Evolutionary conservation across 2,113 vertebrate species (phyloP).

Genomic region (Hirundichthys speculiger): DNA sequence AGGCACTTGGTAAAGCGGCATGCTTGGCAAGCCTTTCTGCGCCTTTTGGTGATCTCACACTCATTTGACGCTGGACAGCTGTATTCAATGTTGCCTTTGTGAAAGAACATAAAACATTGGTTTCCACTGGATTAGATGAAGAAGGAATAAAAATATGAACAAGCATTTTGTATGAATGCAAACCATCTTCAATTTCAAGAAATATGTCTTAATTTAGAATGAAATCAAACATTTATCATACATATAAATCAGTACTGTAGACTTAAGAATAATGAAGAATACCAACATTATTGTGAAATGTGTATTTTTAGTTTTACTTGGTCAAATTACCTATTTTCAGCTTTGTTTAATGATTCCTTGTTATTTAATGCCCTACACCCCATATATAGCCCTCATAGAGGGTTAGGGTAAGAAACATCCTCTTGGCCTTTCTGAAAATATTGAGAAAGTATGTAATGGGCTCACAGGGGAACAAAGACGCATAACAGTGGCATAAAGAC

Average conservation of each 20-base stretch:
- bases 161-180: neutral
- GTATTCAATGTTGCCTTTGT: constrained; percentile 90
- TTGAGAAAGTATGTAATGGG: neutral
- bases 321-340: neutral
- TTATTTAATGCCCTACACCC: neutral
- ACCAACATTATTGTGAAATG: no score
- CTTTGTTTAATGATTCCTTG: no score
- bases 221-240: neutral
- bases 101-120: constrained; percentile 39
- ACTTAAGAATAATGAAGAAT: no score
- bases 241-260: no score
- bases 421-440: constrained; percentile 6
- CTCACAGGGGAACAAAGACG: neutral
- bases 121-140: neutral
- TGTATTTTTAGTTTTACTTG: neutral
- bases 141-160: neutral
- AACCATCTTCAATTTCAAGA: neutral
- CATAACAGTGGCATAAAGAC: neutral
- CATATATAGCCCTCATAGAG: neutral
- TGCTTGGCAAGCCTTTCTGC: constrained; percentile 93
- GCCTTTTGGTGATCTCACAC: constrained; percentile 93
- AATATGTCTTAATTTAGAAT: neutral
- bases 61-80: constrained; percentile 93
- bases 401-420: neutral
- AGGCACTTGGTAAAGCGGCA: constrained; percentile 96